A percentile compares a stretch with the other conserved stretches of the same genome.
Evolutionary conservation across 2,797 vertebrate species (phyloP).

Genomic region (Neomorphus geoffroyi): DNA sequence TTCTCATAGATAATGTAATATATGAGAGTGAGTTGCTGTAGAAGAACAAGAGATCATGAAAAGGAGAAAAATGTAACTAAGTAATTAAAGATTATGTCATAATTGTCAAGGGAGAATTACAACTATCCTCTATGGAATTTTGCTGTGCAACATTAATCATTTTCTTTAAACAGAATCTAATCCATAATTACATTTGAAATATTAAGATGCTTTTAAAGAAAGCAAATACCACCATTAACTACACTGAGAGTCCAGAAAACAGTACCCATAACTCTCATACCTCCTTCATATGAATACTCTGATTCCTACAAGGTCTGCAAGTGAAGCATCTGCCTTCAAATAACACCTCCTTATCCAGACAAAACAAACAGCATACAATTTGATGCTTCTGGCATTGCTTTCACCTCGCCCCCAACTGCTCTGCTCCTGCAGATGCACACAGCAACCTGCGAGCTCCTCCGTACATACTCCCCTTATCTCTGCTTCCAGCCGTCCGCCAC

Average conservation of each 20-base stretch:
- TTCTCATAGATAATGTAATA: background rate
- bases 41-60: background rate
- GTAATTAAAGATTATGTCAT: background rate
- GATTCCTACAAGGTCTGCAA: background rate
- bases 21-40: background rate
- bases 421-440: background rate
- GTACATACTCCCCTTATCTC: background rate
- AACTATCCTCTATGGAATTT: background rate
- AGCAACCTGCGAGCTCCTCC: background rate
- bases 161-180: background rate
- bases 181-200: background rate
- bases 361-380: background rate
- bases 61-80: background rate
- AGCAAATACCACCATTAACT: background rate
- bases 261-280: background rate
- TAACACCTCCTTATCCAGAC: background rate
- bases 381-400: background rate
- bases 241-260: background rate
- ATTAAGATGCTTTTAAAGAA: background rate
- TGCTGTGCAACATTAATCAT: background rate
- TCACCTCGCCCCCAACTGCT: background rate
- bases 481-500: background rate
- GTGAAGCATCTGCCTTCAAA: background rate
- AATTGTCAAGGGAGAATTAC: background rate
- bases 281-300: background rate